These are phyloP conservation scores for Lytechinus variegatus DNA, from an alignment of 35 echinoderm and acorn worm species.

Conservation along the genomic window DNA sequence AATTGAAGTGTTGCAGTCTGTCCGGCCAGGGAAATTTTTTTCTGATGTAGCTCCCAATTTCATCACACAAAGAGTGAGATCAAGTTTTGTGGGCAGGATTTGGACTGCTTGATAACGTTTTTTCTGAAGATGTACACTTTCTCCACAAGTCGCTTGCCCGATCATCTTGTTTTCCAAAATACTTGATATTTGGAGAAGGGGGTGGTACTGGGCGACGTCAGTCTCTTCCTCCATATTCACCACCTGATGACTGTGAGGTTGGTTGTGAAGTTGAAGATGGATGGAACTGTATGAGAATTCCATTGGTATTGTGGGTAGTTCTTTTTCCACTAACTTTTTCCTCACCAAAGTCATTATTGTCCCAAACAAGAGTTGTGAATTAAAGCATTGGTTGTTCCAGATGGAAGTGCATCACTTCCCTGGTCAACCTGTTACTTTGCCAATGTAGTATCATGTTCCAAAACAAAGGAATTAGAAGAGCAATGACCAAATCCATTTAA, in stretches of 20 bases:
- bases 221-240: background rate
- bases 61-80: background rate
- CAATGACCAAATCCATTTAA: constrained; percentile 80
- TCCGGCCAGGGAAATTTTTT: constrained; percentile 58
- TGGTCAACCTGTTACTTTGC: constrained; percentile 52
- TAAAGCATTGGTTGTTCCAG: constrained; percentile 16
- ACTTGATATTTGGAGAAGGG: constrained; percentile 24
- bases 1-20: constrained; percentile 61
- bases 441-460: constrained; percentile 81
- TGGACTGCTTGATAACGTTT: background rate
- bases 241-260: background rate
- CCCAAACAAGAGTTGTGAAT: constrained; percentile 81
- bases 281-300: constrained; percentile 60
- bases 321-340: constrained; percentile 59
- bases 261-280: background rate
- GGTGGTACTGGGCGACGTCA: constrained; percentile 45
- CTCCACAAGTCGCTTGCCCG: background rate
- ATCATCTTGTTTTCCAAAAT: constrained; percentile 42
- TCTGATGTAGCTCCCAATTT: background rate
- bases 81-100: background rate
- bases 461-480: constrained; percentile 31
- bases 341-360: constrained; percentile 84
- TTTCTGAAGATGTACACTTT: background rate
- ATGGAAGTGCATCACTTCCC: background rate
- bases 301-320: constrained; percentile 69